Evolutionary conservation across 2,113 vertebrate species (phyloP).

Genomic region (Prietella phreatophila): DNA sequence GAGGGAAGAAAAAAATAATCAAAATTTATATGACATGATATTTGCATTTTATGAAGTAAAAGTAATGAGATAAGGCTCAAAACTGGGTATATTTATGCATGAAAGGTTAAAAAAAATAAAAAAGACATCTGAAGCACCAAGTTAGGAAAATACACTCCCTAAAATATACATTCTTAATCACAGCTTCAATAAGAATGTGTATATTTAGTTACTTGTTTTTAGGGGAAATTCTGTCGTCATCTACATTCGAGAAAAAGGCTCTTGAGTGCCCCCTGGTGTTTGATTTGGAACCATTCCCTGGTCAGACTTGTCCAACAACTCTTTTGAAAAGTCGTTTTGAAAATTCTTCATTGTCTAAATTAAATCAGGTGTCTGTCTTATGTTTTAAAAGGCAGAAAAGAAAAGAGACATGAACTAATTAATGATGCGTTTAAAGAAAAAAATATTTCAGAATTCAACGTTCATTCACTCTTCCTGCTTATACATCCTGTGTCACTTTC

Average conservation of each 20-base stretch:
- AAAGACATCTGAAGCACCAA: not conserved
- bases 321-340: not conserved
- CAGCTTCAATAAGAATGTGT: too few species aligned
- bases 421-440: not conserved
- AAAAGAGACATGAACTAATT: not conserved
- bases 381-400: not conserved
- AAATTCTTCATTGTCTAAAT: not conserved
- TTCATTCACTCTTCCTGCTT: not conserved
- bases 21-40: not conserved
- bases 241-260: not conserved
- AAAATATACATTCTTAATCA: not conserved
- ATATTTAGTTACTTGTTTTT: not conserved
- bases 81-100: not conserved
- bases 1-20: not conserved
- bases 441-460: not conserved
- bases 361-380: not conserved
- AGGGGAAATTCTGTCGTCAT: not conserved
- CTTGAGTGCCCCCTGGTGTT: slow-evolving; percentile 36
- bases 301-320: not conserved
- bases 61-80: not conserved
- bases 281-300: not conserved
- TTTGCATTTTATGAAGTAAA: not conserved
- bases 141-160: not conserved
- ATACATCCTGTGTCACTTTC: slow-evolving; percentile 27
- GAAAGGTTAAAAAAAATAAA: not conserved